Base-by-base conservation (phyloP, 2,113 vertebrate genomes). In the Callocephalon fimbriatum region DNA sequence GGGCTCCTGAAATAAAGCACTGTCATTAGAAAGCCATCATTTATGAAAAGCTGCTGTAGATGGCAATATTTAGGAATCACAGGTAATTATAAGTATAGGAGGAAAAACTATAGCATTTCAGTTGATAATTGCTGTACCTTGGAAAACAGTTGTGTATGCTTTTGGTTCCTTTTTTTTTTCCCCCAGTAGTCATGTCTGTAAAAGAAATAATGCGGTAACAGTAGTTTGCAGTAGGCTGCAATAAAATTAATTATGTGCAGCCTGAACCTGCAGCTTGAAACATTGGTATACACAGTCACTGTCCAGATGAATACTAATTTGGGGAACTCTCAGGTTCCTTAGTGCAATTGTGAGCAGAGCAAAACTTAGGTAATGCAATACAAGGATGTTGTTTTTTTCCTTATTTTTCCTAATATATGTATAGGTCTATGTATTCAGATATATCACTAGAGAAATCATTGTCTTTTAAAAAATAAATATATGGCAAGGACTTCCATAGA, bases 261-360 rank as follows among this genome's bases (percentile, higher is more conserved):
- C 13, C 31, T 59, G 12, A 77, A 71, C 23, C 12, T 76, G n/a
- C 12, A 83, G 29, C 72, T 89, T 89, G 40, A 91, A 92, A 92
- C 8, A 48, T 50, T 82, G 62, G 68, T 75, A 38, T 51, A 40
- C 19, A 50, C 3, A 72, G 23, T 42, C 40, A 53, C 15, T 68
- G 15, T 56, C 45, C 53, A 93, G 26, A 48, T 65, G 17, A 75
- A 75, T 75, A 71, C 26, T 68, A 16, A 62, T 75, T 50, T 4
- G 51, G 44, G 87, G 44, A 54, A 67, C 8, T 47, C 38, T 21
- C 15, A 85, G 26, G 32, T 47, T 93, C 15, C 25, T 73, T 15
- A 79, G 27, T 48, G 12, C 6, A 93, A 37, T 27, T 53, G 8
- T 45, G 32, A 91, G 27, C 32, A 70, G n/a, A 66, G 27, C 1